Percentiles rank a stretch among this genome's conserved stretches.
Conservation (phyloP, 2,888 invertebrate species). For the Caenorhabditis japonica region DNA sequence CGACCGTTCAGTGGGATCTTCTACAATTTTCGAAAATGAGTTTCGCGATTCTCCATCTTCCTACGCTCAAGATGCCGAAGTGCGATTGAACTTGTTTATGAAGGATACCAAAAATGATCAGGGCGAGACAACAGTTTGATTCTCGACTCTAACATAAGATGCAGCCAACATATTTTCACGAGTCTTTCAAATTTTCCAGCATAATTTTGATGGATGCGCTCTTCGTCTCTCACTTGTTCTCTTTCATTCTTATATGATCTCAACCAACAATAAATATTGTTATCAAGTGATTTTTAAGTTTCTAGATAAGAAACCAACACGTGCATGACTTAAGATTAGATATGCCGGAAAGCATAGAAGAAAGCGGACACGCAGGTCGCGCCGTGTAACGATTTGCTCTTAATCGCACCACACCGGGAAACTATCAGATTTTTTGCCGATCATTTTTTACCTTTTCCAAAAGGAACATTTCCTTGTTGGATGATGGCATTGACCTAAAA, state of each 20-base stretch:
- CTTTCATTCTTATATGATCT: constrained; percentile 17
- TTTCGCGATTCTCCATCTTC: constrained; percentile 45
- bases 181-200: constrained; percentile 5
- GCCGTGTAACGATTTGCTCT: constrained; percentile 23
- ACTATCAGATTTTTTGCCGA: no score
- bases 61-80: constrained; percentile 62
- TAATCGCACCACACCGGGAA: constrained; percentile 7
- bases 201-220: not conserved
- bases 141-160: no score
- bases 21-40: constrained; percentile 66
- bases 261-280: constrained; percentile 6
- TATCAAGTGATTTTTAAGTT: constrained; percentile 9
- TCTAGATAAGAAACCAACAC: constrained; percentile 2
- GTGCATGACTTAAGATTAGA: constrained; percentile 8
- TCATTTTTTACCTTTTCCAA: no score
- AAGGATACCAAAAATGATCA: constrained; percentile 54
- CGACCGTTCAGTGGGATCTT: constrained; percentile 65
- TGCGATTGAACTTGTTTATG: constrained; percentile 64
- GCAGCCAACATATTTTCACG: not conserved
- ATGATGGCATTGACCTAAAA: no score
- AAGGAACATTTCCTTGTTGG: no score
- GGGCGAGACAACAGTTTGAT: constrained; percentile 63
- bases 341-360: not conserved
- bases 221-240: not conserved
- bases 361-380: constrained; percentile 12